These are phyloP conservation scores for Thereva nobilitata DNA, from an alignment of 2,888 invertebrate genomes.

Conservation along the genomic window DNA sequence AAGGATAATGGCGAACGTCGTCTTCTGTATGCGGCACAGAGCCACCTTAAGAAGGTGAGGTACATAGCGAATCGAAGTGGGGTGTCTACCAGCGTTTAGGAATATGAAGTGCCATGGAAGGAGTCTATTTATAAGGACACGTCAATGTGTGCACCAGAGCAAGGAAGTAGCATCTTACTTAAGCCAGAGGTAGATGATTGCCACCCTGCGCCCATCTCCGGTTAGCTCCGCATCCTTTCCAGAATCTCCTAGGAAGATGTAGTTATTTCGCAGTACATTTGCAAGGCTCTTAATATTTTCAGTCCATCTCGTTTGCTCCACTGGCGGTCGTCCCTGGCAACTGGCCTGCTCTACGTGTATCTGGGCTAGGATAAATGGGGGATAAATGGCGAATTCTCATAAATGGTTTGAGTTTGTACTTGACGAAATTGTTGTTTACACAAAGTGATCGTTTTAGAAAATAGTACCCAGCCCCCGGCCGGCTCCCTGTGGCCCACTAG, in stretches of 20 bases:
- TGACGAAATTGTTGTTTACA: slow-evolving; percentile 44
- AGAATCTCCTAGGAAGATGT: slow-evolving; percentile 24
- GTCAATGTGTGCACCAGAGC: slow-evolving; percentile 4
- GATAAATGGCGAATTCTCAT: slow-evolving; percentile 43
- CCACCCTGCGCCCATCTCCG: slow-evolving; percentile 7
- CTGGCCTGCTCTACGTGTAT: slow-evolving; percentile 3
- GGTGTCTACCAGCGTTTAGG: slow-evolving; percentile 30
- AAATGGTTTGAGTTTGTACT: slow-evolving; percentile 40
- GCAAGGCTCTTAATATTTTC: slow-evolving; percentile 38
- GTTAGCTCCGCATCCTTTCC: not conserved
- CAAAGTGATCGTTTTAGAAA: slow-evolving; percentile 43
- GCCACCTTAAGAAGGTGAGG: slow-evolving; percentile 25
- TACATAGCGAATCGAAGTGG: slow-evolving; percentile 14
- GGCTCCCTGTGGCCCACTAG: not conserved
- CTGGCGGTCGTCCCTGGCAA: not conserved
- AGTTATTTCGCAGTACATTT: slow-evolving; percentile 41
- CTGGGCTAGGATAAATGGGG: slow-evolving; percentile 38
- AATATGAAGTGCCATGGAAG: slow-evolving; percentile 25
- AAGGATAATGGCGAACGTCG: slow-evolving; percentile 29
- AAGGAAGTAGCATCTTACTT: slow-evolving; percentile 10
- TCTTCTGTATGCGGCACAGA: slow-evolving; percentile 15
- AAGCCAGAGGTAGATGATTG: slow-evolving; percentile 11
- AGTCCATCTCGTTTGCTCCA: slow-evolving; percentile 18
- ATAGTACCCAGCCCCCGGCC: slow-evolving; percentile 9
- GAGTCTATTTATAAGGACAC: slow-evolving; percentile 3